Conservation (phyloP, 2,113 vertebrate genomes). For the Burhinus oedicnemus region DNA sequence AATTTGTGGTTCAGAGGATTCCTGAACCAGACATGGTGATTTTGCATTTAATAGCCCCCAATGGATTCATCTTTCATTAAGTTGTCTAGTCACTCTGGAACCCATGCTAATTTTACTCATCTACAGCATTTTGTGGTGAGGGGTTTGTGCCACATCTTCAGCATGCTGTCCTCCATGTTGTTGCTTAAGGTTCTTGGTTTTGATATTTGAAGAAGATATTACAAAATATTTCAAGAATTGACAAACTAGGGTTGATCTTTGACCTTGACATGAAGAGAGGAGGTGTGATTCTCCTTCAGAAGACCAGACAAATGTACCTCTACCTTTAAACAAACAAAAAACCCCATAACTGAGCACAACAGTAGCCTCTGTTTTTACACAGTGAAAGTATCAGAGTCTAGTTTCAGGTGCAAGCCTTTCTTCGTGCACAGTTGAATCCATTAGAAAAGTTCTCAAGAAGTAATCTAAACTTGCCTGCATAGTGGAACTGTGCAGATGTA, state of each 20-base stretch:
- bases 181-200: neutral
- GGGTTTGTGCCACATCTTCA: neutral
- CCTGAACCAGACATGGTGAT: neutral
- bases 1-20: slow-evolving; percentile 34
- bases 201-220: neutral
- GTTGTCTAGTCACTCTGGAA: slow-evolving; percentile 30
- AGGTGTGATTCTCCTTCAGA: neutral
- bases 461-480: neutral
- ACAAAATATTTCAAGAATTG: neutral
- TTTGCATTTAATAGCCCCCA: neutral
- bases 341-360: neutral
- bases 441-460: slow-evolving; percentile 13
- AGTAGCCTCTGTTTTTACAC: neutral
- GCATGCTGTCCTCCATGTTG: neutral
- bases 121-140: neutral
- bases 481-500: neutral
- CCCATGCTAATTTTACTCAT: slow-evolving; percentile 15
- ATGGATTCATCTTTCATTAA: neutral
- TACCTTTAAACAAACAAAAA: neutral
- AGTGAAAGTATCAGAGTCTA: neutral
- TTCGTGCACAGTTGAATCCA: neutral
- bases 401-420: neutral
- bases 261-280: neutral
- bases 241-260: neutral
- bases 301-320: neutral